These are phyloP conservation scores for Periophthalmus modestus DNA, from an alignment of 2,113 vertebrate species.

Conservation along the genomic window DNA sequence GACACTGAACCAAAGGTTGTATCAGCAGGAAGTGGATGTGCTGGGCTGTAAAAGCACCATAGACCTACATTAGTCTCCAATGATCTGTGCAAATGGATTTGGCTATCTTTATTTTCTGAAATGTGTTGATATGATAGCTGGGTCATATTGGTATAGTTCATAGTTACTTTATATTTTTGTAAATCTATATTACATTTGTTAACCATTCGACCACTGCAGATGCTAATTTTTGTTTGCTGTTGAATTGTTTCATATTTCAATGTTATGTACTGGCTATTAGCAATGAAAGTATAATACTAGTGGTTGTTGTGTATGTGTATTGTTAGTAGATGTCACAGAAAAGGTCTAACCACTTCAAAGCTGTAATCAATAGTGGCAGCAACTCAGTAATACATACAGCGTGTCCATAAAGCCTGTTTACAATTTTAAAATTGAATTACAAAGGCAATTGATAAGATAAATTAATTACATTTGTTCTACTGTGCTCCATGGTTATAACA, in stretches of 20 bases:
- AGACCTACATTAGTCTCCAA: neutral
- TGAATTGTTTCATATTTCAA: too few species aligned
- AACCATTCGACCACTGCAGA: too few species aligned
- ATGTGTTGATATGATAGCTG: neutral
- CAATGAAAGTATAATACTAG: too few species aligned
- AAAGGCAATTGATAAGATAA: too few species aligned
- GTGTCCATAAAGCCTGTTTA: too few species aligned
- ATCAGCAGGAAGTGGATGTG: neutral
- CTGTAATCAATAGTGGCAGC: neutral
- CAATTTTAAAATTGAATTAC: too few species aligned
- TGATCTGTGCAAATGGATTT: neutral
- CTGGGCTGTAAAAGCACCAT: neutral
- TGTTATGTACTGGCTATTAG: too few species aligned
- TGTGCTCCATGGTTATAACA: too few species aligned
- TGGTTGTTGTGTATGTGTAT: too few species aligned
- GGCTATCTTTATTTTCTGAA: neutral
- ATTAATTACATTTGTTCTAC: too few species aligned
- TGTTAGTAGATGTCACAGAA: neutral
- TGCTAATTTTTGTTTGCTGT: too few species aligned
- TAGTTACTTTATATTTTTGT: neutral
- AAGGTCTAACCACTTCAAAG: neutral
- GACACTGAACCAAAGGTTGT: neutral
- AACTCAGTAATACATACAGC: neutral
- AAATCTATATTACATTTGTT: neutral
- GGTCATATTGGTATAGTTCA: neutral